phyloP scores from a whole-genome alignment of 92 coral and sea anemone species.

The Desmophyllum pertusum region DNA sequence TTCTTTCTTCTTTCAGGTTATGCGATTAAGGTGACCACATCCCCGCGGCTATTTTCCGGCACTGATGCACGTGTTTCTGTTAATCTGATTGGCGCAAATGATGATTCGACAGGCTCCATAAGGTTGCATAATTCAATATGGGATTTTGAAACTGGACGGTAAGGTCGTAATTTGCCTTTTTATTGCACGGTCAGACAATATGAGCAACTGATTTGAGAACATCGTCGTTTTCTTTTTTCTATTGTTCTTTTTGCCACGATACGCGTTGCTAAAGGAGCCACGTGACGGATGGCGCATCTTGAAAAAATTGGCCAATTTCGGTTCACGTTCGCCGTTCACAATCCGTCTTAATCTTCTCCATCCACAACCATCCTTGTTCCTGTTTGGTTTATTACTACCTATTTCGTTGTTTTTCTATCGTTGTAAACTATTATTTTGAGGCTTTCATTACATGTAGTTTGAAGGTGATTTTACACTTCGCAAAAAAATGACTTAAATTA shows the following conservation, averaged over 20 bases:
- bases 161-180: neutral
- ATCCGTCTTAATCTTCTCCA: too few species aligned
- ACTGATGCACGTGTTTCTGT: conserved; percentile 10
- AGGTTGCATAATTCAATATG: neutral
- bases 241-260: too few species aligned
- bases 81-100: conserved; percentile 7
- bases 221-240: neutral
- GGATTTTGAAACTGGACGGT: conserved; percentile 16
- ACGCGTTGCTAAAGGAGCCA: too few species aligned
- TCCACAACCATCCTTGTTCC: too few species aligned
- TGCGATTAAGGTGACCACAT: conserved; percentile 10
- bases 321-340: too few species aligned
- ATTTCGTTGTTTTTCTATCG: neutral
- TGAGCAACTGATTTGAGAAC: neutral
- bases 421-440: too few species aligned
- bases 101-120: neutral
- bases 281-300: too few species aligned
- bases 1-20: neutral
- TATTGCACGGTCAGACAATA: neutral
- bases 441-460: too few species aligned
- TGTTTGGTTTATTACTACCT: too few species aligned
- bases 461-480: too few species aligned
- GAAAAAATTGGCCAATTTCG: too few species aligned
- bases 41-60: neutral
- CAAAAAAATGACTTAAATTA: too few species aligned